Evolutionary conservation across 2,888 invertebrate species (phyloP), one percentile per base, ranked within the genome.

Genomic region (Luperina testacea): DNA sequence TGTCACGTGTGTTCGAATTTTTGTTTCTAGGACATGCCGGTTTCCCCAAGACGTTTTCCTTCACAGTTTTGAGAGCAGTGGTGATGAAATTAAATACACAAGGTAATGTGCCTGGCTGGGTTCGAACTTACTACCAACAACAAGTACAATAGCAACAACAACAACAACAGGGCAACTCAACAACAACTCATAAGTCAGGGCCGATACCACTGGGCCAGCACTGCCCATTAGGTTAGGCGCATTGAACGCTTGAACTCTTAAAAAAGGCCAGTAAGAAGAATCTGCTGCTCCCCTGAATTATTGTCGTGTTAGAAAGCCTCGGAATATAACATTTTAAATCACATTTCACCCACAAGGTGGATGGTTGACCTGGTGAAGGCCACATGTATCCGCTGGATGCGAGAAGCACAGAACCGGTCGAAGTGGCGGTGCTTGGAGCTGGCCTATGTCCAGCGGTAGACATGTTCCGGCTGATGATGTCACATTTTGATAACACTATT

Each of bases 401-500:
- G 2, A 53, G 53, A 53, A 53, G 2, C 53, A 53, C 20, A 57
- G 24, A 24, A 57, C 53, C 24, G 2, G 53, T 9, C 9, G 53
- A 20, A 0, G 53, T 57, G n/a, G 57, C 11, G n/a, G 57, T n/a
- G 57, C 57, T 59, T n/a, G 7, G 8, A 6, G 53, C 20, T 8
- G 20, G 20, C 20, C 48, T 7, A 53, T 53, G 53, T 53, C 51
- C 20, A 20, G 8, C 0, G 20, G 17, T 51, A 20, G 20, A 7
- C 51, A 8, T 20, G 8, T 53, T 53, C 20, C 53, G 8, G 20
- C 20, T 20, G 53, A 53, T 20, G 53, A 53, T 24, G 57, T 27
- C 65, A 38, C 11, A 48, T 24, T 72, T 67, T 77, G 61, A 24
- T 61, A 77, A 42, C 9, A 53, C 32, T 24, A 42, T 75, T 48